phyloP scores from a whole-genome alignment of 2,113 vertebrate species.

The Peromyscus maniculatus region DNA sequence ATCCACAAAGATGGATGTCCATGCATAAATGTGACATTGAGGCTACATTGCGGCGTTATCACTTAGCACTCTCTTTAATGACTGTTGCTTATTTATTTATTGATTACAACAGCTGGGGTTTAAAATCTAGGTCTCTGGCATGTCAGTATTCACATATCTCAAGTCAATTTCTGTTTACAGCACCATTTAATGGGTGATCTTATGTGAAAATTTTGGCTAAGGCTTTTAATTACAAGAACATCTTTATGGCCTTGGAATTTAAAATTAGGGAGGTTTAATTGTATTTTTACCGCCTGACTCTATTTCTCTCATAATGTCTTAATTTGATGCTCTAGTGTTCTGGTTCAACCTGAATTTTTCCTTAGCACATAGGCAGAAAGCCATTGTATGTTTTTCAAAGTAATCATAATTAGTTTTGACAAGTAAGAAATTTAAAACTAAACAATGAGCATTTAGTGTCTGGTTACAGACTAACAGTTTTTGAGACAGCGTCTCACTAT shows the following conservation, averaged over 20 bases:
- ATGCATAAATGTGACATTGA: conserved; percentile 48
- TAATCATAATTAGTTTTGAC: background rate
- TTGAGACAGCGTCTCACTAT: background rate
- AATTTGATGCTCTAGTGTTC: background rate
- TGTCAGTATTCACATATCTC: background rate
- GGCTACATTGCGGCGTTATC: conserved; percentile 27
- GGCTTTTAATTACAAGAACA: conserved; percentile 73
- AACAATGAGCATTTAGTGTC: background rate
- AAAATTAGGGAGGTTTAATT: conserved; percentile 57
- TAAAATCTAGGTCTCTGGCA: conserved; percentile 24
- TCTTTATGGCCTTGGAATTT: conserved; percentile 64
- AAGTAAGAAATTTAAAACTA: background rate
- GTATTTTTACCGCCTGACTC: conserved; percentile 51
- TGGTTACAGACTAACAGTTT: background rate
- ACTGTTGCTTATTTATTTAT: conserved; percentile 51
- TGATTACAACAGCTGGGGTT: conserved; percentile 50
- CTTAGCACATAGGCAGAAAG: background rate
- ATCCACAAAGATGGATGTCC: background rate
- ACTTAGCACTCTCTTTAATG: conserved; percentile 53
- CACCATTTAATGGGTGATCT: conserved; percentile 36
- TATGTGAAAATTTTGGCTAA: conserved; percentile 46
- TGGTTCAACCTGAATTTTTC: background rate
- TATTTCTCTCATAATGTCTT: conserved; percentile 53
- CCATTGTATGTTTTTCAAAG: conserved; percentile 3
- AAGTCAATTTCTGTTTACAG: conserved; percentile 61